Conservation (phyloP, 2,888 invertebrate species). For the Anodontia alba region DNA sequence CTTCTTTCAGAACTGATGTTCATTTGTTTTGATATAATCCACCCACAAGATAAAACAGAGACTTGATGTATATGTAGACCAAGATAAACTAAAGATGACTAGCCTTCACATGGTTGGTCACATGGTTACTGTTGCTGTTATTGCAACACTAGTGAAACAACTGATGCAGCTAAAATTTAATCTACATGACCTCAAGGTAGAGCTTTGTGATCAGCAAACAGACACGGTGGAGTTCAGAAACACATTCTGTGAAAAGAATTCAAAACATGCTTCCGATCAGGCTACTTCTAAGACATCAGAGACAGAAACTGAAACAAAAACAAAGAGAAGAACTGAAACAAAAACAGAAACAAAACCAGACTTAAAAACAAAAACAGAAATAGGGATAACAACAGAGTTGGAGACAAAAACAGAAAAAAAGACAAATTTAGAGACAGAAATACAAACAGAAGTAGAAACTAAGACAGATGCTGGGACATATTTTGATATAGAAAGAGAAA, state of each 20-base stretch:
- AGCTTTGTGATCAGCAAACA: constrained; percentile 5
- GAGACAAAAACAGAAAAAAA: neutral
- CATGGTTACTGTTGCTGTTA: constrained; percentile 57
- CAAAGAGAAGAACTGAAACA: neutral
- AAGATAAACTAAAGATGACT: no score
- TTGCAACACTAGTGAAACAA: constrained; percentile 60
- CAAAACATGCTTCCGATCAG: neutral
- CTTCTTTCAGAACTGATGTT: no score
- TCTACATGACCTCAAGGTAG: constrained; percentile 2
- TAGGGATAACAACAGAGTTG: neutral
- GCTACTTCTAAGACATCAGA: neutral
- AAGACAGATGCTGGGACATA: neutral
- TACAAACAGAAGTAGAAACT: neutral
- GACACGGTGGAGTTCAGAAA: neutral
- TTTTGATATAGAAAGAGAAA: neutral
- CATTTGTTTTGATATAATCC: no score
- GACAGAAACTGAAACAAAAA: neutral
- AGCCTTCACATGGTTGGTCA: constrained; percentile 62
- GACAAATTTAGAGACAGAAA: neutral
- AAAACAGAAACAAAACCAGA: neutral
- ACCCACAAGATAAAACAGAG: no score
- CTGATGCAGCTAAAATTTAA: constrained; percentile 48
- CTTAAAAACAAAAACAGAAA: neutral
- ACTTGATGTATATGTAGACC: no score
- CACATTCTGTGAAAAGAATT: neutral